Evolutionary conservation across 2,113 vertebrate genomes (phyloP).

Genomic region (Eretmochelys imbricata): DNA sequence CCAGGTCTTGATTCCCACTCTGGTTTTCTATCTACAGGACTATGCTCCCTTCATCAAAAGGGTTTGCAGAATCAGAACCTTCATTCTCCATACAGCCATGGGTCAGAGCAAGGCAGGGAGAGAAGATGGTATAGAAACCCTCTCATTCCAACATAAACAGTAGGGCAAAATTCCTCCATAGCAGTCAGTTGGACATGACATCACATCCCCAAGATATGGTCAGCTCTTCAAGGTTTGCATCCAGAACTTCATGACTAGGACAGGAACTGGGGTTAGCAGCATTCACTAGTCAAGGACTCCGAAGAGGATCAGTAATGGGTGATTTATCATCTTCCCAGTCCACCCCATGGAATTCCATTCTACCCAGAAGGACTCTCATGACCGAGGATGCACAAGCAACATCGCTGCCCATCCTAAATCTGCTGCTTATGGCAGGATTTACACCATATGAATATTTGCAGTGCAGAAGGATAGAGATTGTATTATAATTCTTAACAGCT

Average conservation of each 20-base stretch:
- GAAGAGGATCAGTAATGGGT: neutral
- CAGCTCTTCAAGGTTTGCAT: neutral
- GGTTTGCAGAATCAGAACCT: neutral
- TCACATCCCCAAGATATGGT: neutral
- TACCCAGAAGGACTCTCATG: neutral
- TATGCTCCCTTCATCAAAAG: rapidly evolving
- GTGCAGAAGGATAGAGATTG: neutral
- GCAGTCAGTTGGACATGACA: rapidly evolving
- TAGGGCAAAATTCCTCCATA: rapidly evolving
- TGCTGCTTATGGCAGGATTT: neutral
- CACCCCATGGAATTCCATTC: neutral
- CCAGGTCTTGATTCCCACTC: neutral
- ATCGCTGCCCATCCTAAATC: neutral
- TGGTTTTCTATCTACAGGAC: neutral
- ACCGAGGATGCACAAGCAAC: neutral
- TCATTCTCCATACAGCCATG: neutral
- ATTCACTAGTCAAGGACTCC: neutral
- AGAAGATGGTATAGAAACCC: neutral
- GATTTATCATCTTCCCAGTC: neutral
- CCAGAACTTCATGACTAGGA: neutral
- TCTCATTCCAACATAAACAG: rapidly evolving
- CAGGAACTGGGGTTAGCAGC: neutral
- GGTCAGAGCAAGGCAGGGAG: neutral
- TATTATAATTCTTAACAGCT: neutral
- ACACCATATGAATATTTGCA: neutral